Evolutionary conservation across 1,140 invertebrate species (phyloP), one percentile per base, ranked within the genome.

Genomic region (Armadillidium nasatum): DNA sequence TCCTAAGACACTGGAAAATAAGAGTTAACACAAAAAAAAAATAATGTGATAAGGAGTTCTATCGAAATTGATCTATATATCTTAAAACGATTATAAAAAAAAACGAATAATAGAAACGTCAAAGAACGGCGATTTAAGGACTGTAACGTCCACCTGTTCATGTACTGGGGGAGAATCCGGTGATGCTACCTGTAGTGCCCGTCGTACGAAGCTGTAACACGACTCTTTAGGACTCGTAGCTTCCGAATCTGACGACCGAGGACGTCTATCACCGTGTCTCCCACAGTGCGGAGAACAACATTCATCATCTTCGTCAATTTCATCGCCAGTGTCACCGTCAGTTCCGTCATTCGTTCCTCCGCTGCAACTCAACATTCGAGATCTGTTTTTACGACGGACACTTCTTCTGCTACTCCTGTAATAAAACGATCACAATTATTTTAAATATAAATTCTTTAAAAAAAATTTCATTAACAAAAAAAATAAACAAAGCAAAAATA

Each of bases 131-230:
- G 50, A 60, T 19, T 60, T 13, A 60, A 60, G 50, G 50, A 60
- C 50, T 60, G 0, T 60, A 19, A 60, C 50, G 50, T 60, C 50
- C 50, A 60, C 50, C 50, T 60, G 50, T 60, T 60, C 50, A 19
- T 60, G 50, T 60, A 19, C 7, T 60, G 11, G 50, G 19, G 50
- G 50, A 60, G 50, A 15, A 60, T 60, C 50, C 50, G 50, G 73
- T 67, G 75, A 72, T 44, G 78, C 83, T 85, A 90, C 90, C 85
- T 95, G 93, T 50, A 96, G 88, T 7, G 94, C 94, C 81, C 93
- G 88, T 69, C 94, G 87, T 6, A 96, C 93, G 83, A 96, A 96
- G 83, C 93, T 95, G 85, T 96, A 96, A 83, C 94, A 96, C 7
- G 93, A 94, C 86, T 96, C 94, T 82, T 94, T 95, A 6, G 94